These are phyloP conservation scores for Clarias pachynema DNA, from an alignment of 2,797 vertebrate species.

Conservation along the genomic window DNA sequence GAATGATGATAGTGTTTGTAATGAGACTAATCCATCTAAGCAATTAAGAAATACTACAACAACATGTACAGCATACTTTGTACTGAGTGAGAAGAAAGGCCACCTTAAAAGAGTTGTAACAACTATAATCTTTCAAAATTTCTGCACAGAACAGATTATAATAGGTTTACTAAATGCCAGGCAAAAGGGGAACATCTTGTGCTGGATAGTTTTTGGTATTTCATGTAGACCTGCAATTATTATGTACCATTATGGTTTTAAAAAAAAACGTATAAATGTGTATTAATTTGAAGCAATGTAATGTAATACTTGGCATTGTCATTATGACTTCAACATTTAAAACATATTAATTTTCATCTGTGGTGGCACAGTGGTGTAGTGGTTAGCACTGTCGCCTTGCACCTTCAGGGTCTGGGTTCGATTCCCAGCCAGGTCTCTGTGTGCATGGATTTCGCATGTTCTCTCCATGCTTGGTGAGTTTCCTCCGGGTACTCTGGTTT, in stretches of 20 bases:
- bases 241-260: neutral
- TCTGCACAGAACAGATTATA: slow-evolving; percentile 61
- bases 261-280: neutral
- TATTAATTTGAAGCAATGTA: neutral
- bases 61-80: slow-evolving; percentile 68
- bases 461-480: no score
- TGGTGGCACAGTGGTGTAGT: no score
- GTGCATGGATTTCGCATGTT: no score
- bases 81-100: slow-evolving; percentile 70
- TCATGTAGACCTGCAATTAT: slow-evolving; percentile 54
- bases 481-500: no score
- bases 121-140: slow-evolving; percentile 70
- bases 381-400: no score
- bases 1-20: neutral
- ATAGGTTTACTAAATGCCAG: slow-evolving; percentile 66
- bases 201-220: slow-evolving; percentile 24
- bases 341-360: no score
- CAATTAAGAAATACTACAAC: neutral
- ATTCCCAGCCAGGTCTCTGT: no score
- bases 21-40: slow-evolving; percentile 5
- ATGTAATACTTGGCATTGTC: neutral
- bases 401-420: no score
- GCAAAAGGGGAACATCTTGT: slow-evolving; percentile 44
- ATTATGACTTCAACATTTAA: neutral
- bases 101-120: slow-evolving; percentile 64